Base-by-base conservation (phyloP, 2,113 vertebrate species). In the Sorex araneus region DNA sequence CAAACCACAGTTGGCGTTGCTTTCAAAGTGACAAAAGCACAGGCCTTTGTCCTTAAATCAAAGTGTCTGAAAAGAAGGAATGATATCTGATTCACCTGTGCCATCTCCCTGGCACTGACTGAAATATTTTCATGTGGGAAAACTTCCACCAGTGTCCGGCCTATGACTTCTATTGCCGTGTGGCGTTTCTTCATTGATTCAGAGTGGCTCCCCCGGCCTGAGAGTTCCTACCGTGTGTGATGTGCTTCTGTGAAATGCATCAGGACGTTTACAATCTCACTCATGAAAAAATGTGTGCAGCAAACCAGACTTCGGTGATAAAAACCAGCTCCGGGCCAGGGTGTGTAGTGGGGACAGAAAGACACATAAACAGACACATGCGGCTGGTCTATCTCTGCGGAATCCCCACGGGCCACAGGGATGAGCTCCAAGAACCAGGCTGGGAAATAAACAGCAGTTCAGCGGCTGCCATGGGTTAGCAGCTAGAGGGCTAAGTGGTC, bases 221-320 rank as follows among this genome's bases (percentile, higher is more conserved):
- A 74, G 36, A 57, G 75, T 34, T 47, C 57, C 71, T 15, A 30
- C 80, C 74, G 25, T 12, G 28, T 12, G 45, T 25, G 40, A 71
- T 64, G 16, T 28, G 16, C 60, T 54, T 85, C 92, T 92, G 89
- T 67, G 71, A 90, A 93, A 75, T 70, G 28, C 73, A 76, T 91
- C 87, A 87, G 69, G 74, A 84, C 8, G 60, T 76, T 67, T 13
- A 76, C 9, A 73, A 40, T 45, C 74, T 90, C 18, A 5, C 74
- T 82, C 66, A 27, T 1, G 28, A 87, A 83, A 66, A 63, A 66
- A 63, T 6, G 54, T 30, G 27, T 92, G 67, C 86, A 74, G 86
- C 80, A 25, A 84, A 54, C 69, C 74, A 69, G 30, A 77, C 36
- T 88, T 69, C 40, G 10, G 10, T 84, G 78, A 23, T 84, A 93